Evolutionary conservation across 2,888 invertebrate genomes (phyloP).

Genomic region (Halictus quadricinctus): DNA sequence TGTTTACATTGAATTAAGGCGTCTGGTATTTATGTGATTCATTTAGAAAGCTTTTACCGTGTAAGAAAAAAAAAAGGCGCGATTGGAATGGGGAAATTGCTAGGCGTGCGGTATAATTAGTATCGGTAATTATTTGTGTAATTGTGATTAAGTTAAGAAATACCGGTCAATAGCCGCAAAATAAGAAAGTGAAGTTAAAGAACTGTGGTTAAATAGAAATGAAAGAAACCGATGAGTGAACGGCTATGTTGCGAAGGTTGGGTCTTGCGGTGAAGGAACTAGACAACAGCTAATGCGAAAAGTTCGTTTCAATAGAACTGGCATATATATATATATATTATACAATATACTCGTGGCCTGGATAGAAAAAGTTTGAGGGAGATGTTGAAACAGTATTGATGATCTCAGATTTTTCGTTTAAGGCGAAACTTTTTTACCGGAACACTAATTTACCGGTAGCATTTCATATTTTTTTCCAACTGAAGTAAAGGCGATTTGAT

Average conservation of each 20-base stretch:
- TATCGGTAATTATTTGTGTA: background rate
- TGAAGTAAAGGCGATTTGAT: background rate
- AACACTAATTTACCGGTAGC: background rate
- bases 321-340: background rate
- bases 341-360: background rate
- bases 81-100: background rate
- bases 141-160: slow-evolving; percentile 3
- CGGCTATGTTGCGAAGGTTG: background rate
- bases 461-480: background rate
- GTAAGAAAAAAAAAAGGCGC: background rate
- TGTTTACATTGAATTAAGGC: slow-evolving; percentile 1
- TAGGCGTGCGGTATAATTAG: slow-evolving; percentile 2
- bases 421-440: background rate
- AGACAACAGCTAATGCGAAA: background rate
- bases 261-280: background rate
- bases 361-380: background rate
- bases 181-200: background rate
- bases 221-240: background rate
- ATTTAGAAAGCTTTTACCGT: background rate
- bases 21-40: background rate
- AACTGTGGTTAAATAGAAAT: slow-evolving; percentile 1
- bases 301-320: background rate
- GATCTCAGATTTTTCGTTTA: background rate
- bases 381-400: background rate
- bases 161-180: background rate